Percentiles rank a stretch among this genome's conserved stretches.
Conservation (phyloP, 2,113 vertebrate species). For the Sinocyclocheilus anshuiensis region DNA sequence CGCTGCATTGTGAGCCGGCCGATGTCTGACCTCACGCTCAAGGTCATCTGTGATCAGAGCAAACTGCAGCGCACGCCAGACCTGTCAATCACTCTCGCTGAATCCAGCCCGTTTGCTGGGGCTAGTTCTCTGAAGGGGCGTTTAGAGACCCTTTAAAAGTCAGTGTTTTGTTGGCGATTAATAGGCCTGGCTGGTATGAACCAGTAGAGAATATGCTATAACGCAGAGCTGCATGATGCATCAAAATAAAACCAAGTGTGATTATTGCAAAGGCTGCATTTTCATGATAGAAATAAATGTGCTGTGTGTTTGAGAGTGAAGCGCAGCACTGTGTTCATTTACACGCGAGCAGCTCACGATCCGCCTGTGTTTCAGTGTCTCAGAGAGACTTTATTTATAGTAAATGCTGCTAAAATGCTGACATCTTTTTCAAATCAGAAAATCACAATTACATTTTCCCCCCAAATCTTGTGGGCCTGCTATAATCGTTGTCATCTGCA, state of each 20-base stretch:
- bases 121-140: neutral
- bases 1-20: constrained; percentile 58
- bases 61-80: constrained; percentile 60
- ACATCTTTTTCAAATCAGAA: too few species aligned
- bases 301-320: too few species aligned
- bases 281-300: neutral
- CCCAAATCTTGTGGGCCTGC: too few species aligned
- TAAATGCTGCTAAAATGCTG: neutral
- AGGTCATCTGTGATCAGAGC: constrained; percentile 70
- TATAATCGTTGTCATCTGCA: too few species aligned
- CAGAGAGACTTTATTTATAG: neutral
- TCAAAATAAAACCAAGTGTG: neutral
- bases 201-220: neutral
- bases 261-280: neutral
- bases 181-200: neutral
- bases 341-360: neutral
- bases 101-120: neutral
- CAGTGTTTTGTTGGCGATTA: neutral
- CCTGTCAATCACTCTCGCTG: constrained; percentile 31
- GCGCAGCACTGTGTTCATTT: too few species aligned
- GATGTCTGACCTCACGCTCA: constrained; percentile 66
- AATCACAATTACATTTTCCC: too few species aligned
- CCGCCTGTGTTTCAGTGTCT: neutral
- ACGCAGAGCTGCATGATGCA: neutral
- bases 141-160: neutral